phyloP scores from a whole-genome alignment of 2,113 vertebrate genomes.

The Heterotilapia buettikoferi region DNA sequence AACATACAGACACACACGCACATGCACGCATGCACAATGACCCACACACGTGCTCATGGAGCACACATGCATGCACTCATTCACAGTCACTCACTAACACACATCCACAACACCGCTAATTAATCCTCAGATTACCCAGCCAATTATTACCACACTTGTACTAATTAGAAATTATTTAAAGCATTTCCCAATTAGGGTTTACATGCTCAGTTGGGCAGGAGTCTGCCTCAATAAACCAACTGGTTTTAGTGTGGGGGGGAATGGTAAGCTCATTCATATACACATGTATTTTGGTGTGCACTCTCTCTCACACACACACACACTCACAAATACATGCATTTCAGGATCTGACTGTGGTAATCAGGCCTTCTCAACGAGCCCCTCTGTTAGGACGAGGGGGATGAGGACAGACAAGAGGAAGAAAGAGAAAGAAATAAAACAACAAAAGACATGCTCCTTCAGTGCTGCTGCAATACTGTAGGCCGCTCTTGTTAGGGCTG shows the following conservation, averaged over 20 bases:
- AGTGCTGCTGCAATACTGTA: conserved; percentile 63
- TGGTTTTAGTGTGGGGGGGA: conserved; percentile 36
- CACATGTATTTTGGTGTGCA: background rate
- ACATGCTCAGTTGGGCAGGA: conserved; percentile 77
- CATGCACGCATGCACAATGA: conserved; percentile 55
- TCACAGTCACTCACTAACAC: conserved; percentile 73
- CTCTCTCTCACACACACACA: background rate
- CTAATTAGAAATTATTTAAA: conserved; percentile 91
- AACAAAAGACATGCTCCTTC: conserved; percentile 70
- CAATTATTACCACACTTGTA: conserved; percentile 87
- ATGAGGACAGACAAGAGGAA: conserved; percentile 52
- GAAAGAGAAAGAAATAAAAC: conserved; percentile 65
- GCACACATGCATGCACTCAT: conserved; percentile 72
- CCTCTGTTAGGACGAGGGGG: conserved; percentile 46
- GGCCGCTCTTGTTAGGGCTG: conserved; percentile 68
- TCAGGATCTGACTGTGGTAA: conserved; percentile 53
- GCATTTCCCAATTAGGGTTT: conserved; percentile 83
- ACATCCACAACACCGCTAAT: conserved; percentile 82
- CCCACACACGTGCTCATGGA: conserved; percentile 69
- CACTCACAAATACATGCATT: conserved; percentile 8
- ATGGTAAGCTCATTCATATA: conserved; percentile 23
- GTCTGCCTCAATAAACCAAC: conserved; percentile 67
- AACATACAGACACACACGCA: conserved; percentile 64
- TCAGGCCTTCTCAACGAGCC: conserved; percentile 60
- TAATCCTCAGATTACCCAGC: conserved; percentile 89